Base-by-base conservation (phyloP, 2,888 invertebrate genomes). In the Andricus quercusramuli region DNA sequence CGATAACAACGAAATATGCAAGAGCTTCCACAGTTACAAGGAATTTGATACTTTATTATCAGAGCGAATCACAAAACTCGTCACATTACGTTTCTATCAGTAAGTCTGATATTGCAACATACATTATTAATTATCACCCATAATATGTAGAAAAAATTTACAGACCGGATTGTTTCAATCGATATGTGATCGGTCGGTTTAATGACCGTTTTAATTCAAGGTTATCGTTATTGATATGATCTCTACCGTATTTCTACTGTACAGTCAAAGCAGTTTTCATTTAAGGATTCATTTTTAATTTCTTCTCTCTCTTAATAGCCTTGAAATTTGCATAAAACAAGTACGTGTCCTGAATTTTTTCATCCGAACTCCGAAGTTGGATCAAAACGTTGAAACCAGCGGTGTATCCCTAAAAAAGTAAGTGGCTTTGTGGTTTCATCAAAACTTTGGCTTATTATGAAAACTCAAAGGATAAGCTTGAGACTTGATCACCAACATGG, bases 21-120 rank as follows among this genome's bases (percentile, higher is more conserved):
- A 13, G 25, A 68, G 68, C 22, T 68, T 44, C 68, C 56, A n/a
- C 22, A 59, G 56, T 29, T 68, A 68, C 44, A 68, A 68, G 68
- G n/a, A 47, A 68, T 68, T 47, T 47, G 68, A 68, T 44, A 13
- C 47, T 47, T 68, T 68, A 25, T 68, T 47, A 68, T 68, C 68
- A 68, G 44, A n/a, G 13, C 15, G n/a, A 22, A 68, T 41, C 41
- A 8, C 25, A 68, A 68, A 47, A 17, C 41, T 44, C 25, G 6
- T 41, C 22, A 20, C 41, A 67, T 67, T 67, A 41, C 41, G 20
- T 67, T 41, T 67, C 41, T 22, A 67, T 41, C n/a, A 41, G 22
- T 22, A 41, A 37, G n/a, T 41, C 41, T 41, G 37, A 22, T 41
- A 22, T 67, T 41, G 67, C n/a, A 59, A n/a, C n/a, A 59, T 59